A percentile compares a stretch with the other conserved stretches of the same genome.
Evolutionary conservation across 2,797 vertebrate genomes (phyloP).

Genomic region (Clarias laeviceps): DNA sequence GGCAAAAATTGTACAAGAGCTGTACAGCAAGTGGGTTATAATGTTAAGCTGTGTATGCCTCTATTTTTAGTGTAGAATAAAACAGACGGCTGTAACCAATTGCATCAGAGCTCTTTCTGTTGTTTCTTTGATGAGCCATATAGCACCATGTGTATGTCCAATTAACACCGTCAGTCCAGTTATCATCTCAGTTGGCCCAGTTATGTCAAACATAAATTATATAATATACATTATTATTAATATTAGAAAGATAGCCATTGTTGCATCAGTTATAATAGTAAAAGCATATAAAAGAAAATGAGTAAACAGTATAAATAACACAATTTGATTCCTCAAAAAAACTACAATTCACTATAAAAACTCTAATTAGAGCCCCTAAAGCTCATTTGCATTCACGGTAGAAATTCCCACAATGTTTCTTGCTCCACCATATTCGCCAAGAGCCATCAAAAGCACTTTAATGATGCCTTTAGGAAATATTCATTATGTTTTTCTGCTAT

Average conservation of each 20-base stretch:
- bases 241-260: neutral
- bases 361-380: conserved; percentile 65
- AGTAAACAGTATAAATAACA: conserved; percentile 34
- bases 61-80: neutral
- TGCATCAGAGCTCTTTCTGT: neutral
- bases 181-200: conserved; percentile 14
- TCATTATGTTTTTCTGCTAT: conserved; percentile 59
- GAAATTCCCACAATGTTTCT: conserved; percentile 58
- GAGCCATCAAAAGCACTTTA: conserved; percentile 57
- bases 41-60: neutral
- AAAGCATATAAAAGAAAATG: conserved; percentile 41
- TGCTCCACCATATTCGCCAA: conserved; percentile 54
- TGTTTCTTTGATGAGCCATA: conserved; percentile 24
- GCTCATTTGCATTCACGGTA: conserved; percentile 60
- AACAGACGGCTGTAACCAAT: neutral
- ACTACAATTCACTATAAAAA: conserved; percentile 60
- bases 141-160: conserved; percentile 7
- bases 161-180: conserved; percentile 6
- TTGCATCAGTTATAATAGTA: conserved; percentile 33
- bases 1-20: too few relatives aligned
- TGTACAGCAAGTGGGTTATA: neutral
- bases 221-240: too few relatives aligned
- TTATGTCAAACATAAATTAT: conserved; percentile 14
- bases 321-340: conserved; percentile 53
- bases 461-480: conserved; percentile 62